Base-by-base conservation (phyloP, 2,888 invertebrate genomes). In the Tachina fera region DNA sequence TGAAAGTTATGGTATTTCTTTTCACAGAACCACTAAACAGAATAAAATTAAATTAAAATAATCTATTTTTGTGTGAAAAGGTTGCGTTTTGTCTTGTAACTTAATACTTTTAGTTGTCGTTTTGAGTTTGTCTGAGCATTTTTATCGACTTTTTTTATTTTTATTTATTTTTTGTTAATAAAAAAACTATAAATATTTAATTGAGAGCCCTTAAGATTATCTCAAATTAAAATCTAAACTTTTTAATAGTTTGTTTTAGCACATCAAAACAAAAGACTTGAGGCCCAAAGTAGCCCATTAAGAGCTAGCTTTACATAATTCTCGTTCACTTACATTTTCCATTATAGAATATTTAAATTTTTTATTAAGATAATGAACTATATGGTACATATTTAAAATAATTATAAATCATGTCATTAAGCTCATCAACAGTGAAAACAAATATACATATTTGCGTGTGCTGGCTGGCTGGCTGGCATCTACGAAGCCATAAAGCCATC, bases 381-480 rank as follows among this genome's bases (percentile, higher is more conserved):
- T 41, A 60, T 60, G 61, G 53, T 47, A 56, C 45, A 49, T 53
- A 60, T 75, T 56, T 47, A 75, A 85, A 82, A 71, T 82, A 75
- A 82, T 75, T 78, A 63, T 63, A 85, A 82, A 86, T 78, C 74
- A 82, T 82, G 85, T 82, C 82, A 82, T 79, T 86, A 75, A 86
- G 82, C 70, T 71, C 82, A 82, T 82, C 81, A 78, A 56, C 43
- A 85, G 39, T 70, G 43, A 70, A 74, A 68, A 78, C 68, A 53
- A 71, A 65, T 70, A 53, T n/a, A n/a, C n/a, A n/a, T 75, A 74
- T 74, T 86, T 86, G 85, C 63, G 74, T 82, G 84, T 84, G 61
- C 19, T 43, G 41, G 78, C 31, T 39, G 45, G n/a, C 74, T 79
- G 49, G 61, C 31, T 39, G 45, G n/a, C 81, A 71, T 79, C 39